Evolutionary conservation across 1,140 invertebrate species (phyloP).

Genomic region (Littorina saxatilis): DNA sequence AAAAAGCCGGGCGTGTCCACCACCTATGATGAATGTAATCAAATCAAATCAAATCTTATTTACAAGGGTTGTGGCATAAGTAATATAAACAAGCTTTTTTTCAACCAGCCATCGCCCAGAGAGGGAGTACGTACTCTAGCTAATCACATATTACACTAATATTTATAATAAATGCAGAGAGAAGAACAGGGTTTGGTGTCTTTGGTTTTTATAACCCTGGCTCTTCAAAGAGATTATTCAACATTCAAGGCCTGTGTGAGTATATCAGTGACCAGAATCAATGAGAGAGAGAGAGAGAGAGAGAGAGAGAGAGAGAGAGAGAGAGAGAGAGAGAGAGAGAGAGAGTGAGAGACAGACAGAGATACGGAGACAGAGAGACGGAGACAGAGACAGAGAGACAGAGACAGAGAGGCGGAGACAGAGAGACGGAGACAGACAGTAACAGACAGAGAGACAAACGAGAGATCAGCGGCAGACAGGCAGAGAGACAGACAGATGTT

Average conservation of each 20-base stretch:
- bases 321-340: not conserved
- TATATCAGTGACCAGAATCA: not conserved
- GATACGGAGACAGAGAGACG: not conserved
- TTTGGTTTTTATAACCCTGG: not conserved
- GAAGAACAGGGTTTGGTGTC: not conserved
- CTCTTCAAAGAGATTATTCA: not conserved
- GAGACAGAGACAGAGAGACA: not conserved
- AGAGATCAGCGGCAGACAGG: not conserved
- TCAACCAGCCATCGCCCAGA: too few species aligned
- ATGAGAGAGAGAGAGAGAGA: not conserved
- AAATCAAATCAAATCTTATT: not conserved
- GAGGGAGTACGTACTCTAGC: not conserved
- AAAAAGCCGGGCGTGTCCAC: conserved; percentile 53
- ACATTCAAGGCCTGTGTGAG: not conserved
- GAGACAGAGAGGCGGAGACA: not conserved
- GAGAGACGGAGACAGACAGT: not conserved
- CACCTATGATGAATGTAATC: not conserved
- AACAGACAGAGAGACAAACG: not conserved
- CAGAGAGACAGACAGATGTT: not conserved
- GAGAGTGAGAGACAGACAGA: not conserved
- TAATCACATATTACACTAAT: not conserved
- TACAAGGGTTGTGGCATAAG: too few species aligned
- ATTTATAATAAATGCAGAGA: not conserved
- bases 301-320: not conserved
- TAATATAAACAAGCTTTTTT: too few species aligned